Conservation (phyloP, 64 coral and sea anemone species). For the Cladopsammia gracilis region DNA sequence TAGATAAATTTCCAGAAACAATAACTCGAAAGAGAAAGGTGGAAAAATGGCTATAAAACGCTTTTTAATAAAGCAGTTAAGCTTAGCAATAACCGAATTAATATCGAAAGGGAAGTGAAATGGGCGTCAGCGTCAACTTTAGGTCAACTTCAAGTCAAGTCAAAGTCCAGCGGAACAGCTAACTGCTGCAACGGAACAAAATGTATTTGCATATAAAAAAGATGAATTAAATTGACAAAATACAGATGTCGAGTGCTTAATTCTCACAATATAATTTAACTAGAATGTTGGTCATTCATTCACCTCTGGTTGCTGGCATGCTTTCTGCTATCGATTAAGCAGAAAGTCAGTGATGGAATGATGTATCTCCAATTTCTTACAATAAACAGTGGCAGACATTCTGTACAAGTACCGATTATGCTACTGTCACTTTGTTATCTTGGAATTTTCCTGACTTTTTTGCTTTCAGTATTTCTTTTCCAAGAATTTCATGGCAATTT, state of each 20-base stretch:
- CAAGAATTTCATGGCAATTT: too few species aligned
- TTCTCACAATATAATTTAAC: not conserved
- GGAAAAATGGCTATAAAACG: not conserved
- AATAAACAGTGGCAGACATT: too few species aligned
- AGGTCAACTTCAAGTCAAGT: not conserved
- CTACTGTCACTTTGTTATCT: too few species aligned
- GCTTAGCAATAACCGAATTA: not conserved
- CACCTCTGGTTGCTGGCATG: not conserved
- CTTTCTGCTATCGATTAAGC: too few species aligned
- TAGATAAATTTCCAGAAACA: not conserved
- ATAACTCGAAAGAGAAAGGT: constrained; percentile 16
- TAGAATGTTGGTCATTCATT: not conserved
- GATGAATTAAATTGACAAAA: constrained; percentile 4
- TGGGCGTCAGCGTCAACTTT: not conserved
- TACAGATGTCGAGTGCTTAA: not conserved
- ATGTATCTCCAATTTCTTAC: too few species aligned
- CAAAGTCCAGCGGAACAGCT: not conserved
- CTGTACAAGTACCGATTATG: too few species aligned
- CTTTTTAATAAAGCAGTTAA: not conserved
- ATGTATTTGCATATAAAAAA: constrained; percentile 10
- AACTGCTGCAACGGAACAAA: not conserved
- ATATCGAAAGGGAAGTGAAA: not conserved
- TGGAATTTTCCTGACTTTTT: too few species aligned
- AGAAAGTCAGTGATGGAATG: too few species aligned
- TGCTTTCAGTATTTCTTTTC: too few species aligned